Conservation (phyloP, 1,140 invertebrate genomes). For the Alviniconcha marisindica region DNA sequence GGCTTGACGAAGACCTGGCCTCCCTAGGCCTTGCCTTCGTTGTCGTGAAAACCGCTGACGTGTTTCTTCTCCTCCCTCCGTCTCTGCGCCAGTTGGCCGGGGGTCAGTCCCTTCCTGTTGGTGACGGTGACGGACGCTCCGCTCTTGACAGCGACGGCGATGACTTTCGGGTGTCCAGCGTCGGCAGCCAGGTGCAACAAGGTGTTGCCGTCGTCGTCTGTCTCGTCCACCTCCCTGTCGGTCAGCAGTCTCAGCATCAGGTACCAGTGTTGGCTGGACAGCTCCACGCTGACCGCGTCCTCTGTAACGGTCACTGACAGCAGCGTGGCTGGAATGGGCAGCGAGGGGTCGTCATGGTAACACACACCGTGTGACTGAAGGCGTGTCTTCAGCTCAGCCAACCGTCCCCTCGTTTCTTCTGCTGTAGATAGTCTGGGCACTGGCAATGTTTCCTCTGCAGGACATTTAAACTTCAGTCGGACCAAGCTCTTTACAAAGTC, state of each 20-base stretch:
- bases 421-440: neutral
- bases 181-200: neutral
- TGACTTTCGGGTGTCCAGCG: neutral
- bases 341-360: neutral
- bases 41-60: neutral
- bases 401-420: neutral
- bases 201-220: neutral
- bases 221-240: neutral
- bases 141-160: neutral
- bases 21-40: neutral
- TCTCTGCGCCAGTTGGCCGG: neutral
- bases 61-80: neutral
- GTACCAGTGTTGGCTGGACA: neutral
- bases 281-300: neutral
- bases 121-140: neutral
- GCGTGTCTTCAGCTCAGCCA: neutral
- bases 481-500: neutral
- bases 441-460: neutral
- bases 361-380: neutral
- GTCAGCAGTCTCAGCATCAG: constrained; percentile 5
- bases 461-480: neutral
- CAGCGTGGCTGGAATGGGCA: neutral
- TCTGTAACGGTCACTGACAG: neutral
- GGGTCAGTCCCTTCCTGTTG: neutral
- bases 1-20: neutral